Percentiles rank a stretch among this genome's conserved stretches.
Evolutionary conservation across 2,797 vertebrate species (phyloP).

Genomic region (Cynopterus sphinx): DNA sequence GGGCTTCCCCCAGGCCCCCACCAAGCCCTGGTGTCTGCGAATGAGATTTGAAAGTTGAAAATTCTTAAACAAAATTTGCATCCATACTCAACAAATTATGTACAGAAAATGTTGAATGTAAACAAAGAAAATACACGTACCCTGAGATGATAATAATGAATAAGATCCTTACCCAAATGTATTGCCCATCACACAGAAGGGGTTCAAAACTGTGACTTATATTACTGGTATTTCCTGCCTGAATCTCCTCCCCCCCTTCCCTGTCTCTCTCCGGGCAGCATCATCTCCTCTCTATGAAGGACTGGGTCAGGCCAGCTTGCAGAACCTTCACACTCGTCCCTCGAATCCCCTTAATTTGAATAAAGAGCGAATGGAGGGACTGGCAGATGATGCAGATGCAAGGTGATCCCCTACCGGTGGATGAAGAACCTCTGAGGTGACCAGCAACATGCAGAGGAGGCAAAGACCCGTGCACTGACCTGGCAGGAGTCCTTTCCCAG

Average conservation of each 20-base stretch:
- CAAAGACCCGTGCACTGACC: constrained; percentile 33
- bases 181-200: background rate
- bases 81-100: background rate
- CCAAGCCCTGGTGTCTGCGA: background rate
- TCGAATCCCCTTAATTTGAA: background rate
- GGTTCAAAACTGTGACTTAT: background rate
- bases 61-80: background rate
- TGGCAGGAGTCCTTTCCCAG: constrained; percentile 62
- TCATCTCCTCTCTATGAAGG: background rate
- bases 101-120: background rate
- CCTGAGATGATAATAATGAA: background rate
- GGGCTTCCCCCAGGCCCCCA: background rate
- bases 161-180: background rate
- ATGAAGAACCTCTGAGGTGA: background rate
- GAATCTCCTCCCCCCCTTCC: background rate
- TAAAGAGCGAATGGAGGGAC: background rate
- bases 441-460: background rate
- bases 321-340: background rate
- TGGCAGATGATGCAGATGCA: background rate
- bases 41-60: background rate
- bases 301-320: background rate
- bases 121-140: background rate
- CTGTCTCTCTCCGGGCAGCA: background rate
- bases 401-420: background rate
- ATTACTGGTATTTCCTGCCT: background rate